These are phyloP conservation scores for Perodicticus potto DNA, from an alignment of 2,797 vertebrate genomes.

Conservation along the genomic window DNA sequence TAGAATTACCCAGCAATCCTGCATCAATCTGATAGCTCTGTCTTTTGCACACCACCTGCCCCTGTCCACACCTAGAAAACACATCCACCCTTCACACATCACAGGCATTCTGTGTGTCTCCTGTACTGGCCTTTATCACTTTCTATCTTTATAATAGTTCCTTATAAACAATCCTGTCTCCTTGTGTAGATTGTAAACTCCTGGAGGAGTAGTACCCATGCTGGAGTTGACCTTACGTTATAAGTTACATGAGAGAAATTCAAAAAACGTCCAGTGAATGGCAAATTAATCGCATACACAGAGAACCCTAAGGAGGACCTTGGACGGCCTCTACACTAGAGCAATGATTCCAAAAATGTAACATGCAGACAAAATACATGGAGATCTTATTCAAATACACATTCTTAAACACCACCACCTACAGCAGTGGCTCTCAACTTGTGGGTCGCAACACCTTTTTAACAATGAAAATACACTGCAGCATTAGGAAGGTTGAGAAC, in stretches of 20 bases:
- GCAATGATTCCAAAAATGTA: constrained; percentile 12
- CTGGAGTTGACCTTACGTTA: not conserved
- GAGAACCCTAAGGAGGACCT: constrained; percentile 12
- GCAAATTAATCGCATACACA: not conserved
- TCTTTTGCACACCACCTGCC: not conserved
- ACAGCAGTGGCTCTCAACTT: not conserved
- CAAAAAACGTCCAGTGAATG: not conserved
- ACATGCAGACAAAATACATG: not conserved
- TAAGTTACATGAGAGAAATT: constrained; percentile 1
- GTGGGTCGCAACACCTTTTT: too few relatives aligned
- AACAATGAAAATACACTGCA: too few relatives aligned
- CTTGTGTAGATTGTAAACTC: not conserved
- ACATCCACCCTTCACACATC: not conserved
- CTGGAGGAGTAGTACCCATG: not conserved
- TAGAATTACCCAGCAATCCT: not conserved
- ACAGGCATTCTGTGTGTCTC: not conserved
- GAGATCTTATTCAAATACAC: not conserved
- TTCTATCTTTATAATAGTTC: not conserved
- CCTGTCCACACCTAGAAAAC: not conserved
- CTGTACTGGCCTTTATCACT: not conserved
- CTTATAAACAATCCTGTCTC: constrained; percentile 9
- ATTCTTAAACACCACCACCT: not conserved
- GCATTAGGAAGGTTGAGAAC: too few relatives aligned
- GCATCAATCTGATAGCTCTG: not conserved
- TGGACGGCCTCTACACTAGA: not conserved